phyloP scores from a whole-genome alignment of 1,140 invertebrate genomes.

The Trinorchestia longiramus region DNA sequence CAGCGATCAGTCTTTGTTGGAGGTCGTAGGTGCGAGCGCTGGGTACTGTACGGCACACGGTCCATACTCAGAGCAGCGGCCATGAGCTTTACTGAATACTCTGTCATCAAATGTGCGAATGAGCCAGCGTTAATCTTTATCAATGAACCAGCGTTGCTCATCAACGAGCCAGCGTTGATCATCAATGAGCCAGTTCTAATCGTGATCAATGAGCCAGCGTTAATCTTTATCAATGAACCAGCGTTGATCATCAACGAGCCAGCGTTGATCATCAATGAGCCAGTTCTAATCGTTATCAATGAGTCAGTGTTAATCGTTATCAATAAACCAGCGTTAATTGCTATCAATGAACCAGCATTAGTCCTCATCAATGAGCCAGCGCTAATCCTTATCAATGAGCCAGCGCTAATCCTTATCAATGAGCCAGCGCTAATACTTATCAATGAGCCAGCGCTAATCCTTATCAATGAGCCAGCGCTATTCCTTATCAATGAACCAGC shows the following conservation, averaged over 20 bases:
- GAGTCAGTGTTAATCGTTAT: not conserved
- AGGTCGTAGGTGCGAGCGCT: not conserved
- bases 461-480: no score
- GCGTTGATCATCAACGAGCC: no score
- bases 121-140: not conserved
- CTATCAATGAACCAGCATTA: no score
- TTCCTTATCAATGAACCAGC: no score
- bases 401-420: no score
- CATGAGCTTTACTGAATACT: not conserved
- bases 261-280: no score
- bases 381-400: not conserved
- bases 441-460: no score
- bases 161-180: no score
- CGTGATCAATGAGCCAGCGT: not conserved
- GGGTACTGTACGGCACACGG: not conserved
- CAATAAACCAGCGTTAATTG: not conserved
- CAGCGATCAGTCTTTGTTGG: not conserved
- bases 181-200: no score
- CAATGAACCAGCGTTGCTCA: not conserved
- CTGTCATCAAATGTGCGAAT: not conserved
- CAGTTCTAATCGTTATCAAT: no score
- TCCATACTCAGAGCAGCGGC: not conserved
- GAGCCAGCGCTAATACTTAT: no score
- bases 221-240: not conserved
- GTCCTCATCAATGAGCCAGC: no score